Percentiles rank a stretch among this genome's conserved stretches.
Conservation (phyloP, 2,797 vertebrate genomes). For the Amazona finschi region DNA sequence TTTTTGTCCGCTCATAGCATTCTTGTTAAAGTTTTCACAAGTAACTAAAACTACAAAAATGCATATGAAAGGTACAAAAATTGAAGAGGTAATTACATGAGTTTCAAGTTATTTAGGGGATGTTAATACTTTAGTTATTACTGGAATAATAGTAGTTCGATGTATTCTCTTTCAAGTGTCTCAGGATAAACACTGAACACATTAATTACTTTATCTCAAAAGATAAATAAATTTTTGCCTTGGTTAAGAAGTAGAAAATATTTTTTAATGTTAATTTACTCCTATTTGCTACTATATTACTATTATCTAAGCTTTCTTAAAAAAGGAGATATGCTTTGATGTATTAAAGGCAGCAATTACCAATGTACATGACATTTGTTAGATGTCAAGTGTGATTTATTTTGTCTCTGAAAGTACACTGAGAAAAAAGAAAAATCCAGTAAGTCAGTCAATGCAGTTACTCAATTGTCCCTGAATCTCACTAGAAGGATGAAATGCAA, state of each 20-base stretch:
- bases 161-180: background rate
- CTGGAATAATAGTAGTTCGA: background rate
- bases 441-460: background rate
- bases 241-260: background rate
- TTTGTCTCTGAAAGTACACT: background rate
- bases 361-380: background rate
- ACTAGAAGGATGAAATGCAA: background rate
- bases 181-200: background rate
- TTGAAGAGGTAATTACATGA: background rate
- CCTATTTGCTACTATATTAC: background rate
- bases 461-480: background rate
- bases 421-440: background rate
- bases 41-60: background rate
- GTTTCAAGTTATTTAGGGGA: background rate
- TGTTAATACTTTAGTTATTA: background rate
- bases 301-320: background rate
- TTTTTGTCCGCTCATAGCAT: background rate
- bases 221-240: background rate
- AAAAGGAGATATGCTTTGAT: background rate
- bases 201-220: background rate
- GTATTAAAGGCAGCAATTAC: background rate
- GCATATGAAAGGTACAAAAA: background rate
- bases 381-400: background rate
- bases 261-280: background rate
- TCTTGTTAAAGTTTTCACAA: background rate